Evolutionary conservation across 2,888 invertebrate species (phyloP).

Genomic region (Anthrax anthrax): DNA sequence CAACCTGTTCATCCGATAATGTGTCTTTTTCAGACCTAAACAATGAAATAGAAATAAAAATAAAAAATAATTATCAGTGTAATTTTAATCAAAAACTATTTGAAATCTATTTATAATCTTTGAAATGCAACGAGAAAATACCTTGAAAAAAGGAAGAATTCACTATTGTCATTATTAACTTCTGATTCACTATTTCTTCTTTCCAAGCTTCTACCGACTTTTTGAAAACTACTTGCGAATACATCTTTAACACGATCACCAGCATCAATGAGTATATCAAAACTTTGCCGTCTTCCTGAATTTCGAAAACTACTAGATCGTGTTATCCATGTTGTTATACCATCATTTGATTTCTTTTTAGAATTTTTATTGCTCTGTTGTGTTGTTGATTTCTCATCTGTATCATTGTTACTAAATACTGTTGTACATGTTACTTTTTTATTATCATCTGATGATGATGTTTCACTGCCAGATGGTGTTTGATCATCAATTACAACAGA

Average conservation of each 20-base stretch:
- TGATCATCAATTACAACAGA: conserved; percentile 24
- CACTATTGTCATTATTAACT: conserved; percentile 34
- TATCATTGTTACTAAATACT: conserved; percentile 18
- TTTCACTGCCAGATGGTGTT: conserved; percentile 26
- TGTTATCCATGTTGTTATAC: conserved; percentile 24
- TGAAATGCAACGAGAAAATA: conserved; percentile 12
- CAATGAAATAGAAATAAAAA: conserved; percentile 15
- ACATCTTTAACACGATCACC: conserved; percentile 71
- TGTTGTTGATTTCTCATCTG: conserved; percentile 19
- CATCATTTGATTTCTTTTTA: conserved; percentile 35
- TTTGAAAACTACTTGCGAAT: conserved; percentile 61
- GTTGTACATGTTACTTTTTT: conserved; percentile 33
- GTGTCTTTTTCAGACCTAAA: conserved; percentile 31
- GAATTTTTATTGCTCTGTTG: conserved; percentile 23
- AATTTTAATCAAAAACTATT: too few relatives aligned
- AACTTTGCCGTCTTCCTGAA: conserved; percentile 47
- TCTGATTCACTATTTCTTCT: conserved; percentile 57
- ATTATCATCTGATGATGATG: conserved; percentile 30
- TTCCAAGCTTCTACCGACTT: conserved; percentile 51
- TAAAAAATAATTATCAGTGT: neutral
- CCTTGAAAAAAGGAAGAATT: conserved; percentile 34
- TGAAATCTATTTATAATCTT: too few relatives aligned
- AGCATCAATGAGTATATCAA: conserved; percentile 63
- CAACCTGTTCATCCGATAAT: conserved; percentile 34
- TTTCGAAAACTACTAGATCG: conserved; percentile 30